Conservation (phyloP, 2,888 invertebrate genomes). For the Molanna angustata region DNA sequence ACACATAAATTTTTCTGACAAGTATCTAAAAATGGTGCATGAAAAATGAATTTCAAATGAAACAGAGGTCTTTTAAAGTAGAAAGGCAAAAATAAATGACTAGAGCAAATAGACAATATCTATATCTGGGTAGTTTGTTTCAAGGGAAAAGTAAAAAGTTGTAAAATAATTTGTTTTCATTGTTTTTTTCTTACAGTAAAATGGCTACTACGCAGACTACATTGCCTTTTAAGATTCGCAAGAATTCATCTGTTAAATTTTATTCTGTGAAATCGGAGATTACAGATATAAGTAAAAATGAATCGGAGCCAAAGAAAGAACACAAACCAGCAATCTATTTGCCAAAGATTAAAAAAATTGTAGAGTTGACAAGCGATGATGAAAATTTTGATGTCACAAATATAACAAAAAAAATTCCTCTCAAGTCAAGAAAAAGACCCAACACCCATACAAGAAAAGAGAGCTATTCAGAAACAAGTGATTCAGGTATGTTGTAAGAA, state of each 20-base stretch:
- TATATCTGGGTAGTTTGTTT: too few species aligned
- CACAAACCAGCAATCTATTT: slow-evolving; percentile 5
- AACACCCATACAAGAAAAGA: background rate
- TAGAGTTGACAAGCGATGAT: slow-evolving; percentile 28
- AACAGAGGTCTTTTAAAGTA: too few species aligned
- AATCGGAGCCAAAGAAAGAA: slow-evolving; percentile 6
- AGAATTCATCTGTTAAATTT: slow-evolving; percentile 41
- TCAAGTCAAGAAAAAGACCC: slow-evolving; percentile 14
- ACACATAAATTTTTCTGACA: too few species aligned
- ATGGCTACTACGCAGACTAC: slow-evolving; percentile 50
- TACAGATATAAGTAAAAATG: slow-evolving; percentile 7
- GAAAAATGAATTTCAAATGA: too few species aligned
- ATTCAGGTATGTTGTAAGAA: slow-evolving; percentile 11
- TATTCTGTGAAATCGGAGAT: slow-evolving; percentile 21
- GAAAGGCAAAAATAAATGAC: too few species aligned
- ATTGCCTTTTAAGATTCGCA: slow-evolving; percentile 52
- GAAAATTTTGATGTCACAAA: slow-evolving; percentile 29
- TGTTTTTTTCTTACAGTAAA: too few species aligned
- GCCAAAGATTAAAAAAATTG: slow-evolving; percentile 29
- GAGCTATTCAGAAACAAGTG: slow-evolving; percentile 5
- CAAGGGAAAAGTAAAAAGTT: too few species aligned
- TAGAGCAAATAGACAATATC: too few species aligned
- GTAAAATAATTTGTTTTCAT: too few species aligned
- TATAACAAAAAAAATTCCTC: slow-evolving; percentile 1
- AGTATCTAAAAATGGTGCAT: too few species aligned